Base-by-base conservation (phyloP, 2,797 vertebrate genomes). In the Aulostomus chinensis region DNA sequence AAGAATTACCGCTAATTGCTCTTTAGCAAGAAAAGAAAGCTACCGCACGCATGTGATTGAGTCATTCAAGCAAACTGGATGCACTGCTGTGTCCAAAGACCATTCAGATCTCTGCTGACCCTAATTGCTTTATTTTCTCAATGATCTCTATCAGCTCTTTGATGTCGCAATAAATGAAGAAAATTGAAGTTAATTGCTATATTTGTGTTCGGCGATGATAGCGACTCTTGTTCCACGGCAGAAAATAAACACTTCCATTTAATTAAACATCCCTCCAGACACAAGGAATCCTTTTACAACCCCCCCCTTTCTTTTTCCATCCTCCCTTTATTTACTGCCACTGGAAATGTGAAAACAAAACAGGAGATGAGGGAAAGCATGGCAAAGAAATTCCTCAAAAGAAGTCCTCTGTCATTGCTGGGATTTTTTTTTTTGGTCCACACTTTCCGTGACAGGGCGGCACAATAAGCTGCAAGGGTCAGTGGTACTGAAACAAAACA, bases 381-480 rank as follows among this genome's bases (percentile, higher is more conserved):
- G 62, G 17, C 57, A 68, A 81, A 52, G 68, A 62, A 73, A 80
- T 54, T 35, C 61, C 66, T 73, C 34, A 78, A 61, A 66, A 53
- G 70, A 84, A 88, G 74, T 41, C 55, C 56, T 65, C 69, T 70
- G 81, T 88, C 86, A 81, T 81, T 24, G 9, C 58, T 61, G 73
- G 68, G 67, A 73, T 76, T 74, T 73, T 67, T 91, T 88, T 85
- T 80, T 66, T 48, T 20, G 45, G 89, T 84, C 91, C 92, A 93
- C 92, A 90, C 93, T 93, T 93, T 94, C 88, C 62, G 86, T 94
- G 92, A 93, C 94, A 89, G 89, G 86, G 74, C 58, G 37, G 78
- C 86, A 95, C 91, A 95, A 94, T 91, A 88, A 88, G 85, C 89
- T 79, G 90, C 86, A 93, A 88, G 94, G 96, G 94, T 96, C 95